Percentiles rank a stretch among this genome's conserved stretches.
phyloP scores from a whole-genome alignment of 1,140 invertebrate species.

The Hycleus cichorii region DNA sequence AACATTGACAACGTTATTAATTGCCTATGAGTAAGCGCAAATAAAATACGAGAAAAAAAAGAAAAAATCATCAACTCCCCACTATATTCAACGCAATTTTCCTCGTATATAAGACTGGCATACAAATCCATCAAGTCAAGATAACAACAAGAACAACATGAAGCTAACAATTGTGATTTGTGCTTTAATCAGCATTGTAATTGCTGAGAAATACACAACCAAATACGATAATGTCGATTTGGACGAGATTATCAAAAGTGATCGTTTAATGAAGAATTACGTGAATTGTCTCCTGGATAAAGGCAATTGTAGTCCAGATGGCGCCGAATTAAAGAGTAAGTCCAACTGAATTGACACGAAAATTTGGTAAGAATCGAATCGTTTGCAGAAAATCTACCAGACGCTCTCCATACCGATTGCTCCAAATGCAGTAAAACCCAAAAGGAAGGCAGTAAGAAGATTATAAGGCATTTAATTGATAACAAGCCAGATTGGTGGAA shows the following conservation, averaged over 20 bases:
- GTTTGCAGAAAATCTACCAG: constrained; percentile 46
- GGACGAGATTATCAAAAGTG: constrained; percentile 57
- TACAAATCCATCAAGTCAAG: neutral
- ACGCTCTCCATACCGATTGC: constrained; percentile 59
- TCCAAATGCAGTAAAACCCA: constrained; percentile 59
- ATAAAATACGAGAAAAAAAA: neutral
- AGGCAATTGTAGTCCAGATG: constrained; percentile 60
- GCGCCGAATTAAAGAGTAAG: constrained; percentile 57
- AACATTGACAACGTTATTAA: too few relatives aligned
- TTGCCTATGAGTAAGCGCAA: too few relatives aligned
- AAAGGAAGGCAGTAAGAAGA: constrained; percentile 54
- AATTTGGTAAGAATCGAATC: neutral
- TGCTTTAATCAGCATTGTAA: neutral
- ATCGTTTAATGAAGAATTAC: constrained; percentile 56
- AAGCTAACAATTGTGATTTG: constrained; percentile 1
- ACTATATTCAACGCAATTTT: neutral
- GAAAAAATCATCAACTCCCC: neutral
- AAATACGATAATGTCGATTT: constrained; percentile 66
- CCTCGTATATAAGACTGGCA: too few relatives aligned
- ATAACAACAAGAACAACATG: neutral
- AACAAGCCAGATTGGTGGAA: constrained; percentile 48
- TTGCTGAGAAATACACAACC: constrained; percentile 49
- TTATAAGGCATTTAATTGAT: constrained; percentile 52
- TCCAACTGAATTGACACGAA: constrained; percentile 16
- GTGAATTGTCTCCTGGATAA: constrained; percentile 57